phyloP scores from a whole-genome alignment of 2,113 vertebrate species.

The Gymnarchus niloticus region DNA sequence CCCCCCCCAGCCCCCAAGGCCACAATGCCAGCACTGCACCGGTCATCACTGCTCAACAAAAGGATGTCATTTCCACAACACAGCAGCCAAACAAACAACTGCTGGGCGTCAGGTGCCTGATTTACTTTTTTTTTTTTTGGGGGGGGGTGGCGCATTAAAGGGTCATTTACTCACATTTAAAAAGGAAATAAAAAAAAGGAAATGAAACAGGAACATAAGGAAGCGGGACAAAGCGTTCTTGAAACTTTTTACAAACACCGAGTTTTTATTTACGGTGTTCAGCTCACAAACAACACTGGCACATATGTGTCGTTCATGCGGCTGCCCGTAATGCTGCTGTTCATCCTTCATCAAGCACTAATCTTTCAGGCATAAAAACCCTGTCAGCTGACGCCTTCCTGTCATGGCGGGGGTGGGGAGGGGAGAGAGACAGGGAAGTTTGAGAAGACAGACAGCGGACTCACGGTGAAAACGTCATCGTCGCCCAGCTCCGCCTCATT shows the following conservation, averaged over 20 bases:
- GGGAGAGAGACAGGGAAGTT: background rate
- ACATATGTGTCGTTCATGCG: too few species aligned
- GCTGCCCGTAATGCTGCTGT: too few species aligned
- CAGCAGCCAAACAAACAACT: constrained; percentile 11
- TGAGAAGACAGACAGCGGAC: constrained; percentile 34
- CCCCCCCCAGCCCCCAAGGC: background rate
- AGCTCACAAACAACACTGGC: background rate
- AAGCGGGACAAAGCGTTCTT: background rate
- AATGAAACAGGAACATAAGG: background rate
- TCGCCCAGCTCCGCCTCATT: constrained; percentile 87
- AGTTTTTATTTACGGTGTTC: background rate
- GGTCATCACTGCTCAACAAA: constrained; percentile 28
- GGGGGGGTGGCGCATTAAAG: background rate
- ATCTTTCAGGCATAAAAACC: too few species aligned
- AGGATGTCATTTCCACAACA: constrained; percentile 15
- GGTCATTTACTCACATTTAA: background rate
- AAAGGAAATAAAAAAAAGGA: background rate
- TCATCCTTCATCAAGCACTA: too few species aligned
- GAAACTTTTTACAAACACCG: background rate
- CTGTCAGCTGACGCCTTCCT: background rate
- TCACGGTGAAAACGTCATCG: constrained; percentile 90
- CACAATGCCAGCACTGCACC: background rate
- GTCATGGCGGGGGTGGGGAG: too few species aligned
- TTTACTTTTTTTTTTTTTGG: background rate
- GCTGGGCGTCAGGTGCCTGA: background rate